Evolutionary conservation across 2,888 invertebrate species (phyloP).

Genomic region (Adelognathus sp.): DNA sequence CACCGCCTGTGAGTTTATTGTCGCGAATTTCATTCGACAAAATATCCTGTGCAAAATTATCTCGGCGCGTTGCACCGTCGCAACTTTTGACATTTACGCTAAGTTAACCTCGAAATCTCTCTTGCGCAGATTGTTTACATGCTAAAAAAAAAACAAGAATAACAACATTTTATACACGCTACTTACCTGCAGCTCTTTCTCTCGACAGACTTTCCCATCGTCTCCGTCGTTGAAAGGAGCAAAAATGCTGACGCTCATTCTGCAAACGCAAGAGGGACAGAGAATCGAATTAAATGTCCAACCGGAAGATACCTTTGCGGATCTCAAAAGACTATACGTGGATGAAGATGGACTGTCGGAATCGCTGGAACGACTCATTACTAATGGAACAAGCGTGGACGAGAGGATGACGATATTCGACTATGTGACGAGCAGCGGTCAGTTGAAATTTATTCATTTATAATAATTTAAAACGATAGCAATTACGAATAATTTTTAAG

Average conservation of each 20-base stretch:
- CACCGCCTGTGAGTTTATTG: not conserved
- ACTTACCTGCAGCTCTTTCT: not conserved
- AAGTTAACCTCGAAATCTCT: slow-evolving; percentile 6
- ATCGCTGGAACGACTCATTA: slow-evolving; percentile 53
- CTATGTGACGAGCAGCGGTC: slow-evolving; percentile 55
- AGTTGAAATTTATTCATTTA: not conserved
- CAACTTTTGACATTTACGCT: not conserved
- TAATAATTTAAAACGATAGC: too few relatives aligned
- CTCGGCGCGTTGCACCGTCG: not conserved
- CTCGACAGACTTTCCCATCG: not conserved
- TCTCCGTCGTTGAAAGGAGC: not conserved
- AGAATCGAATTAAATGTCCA: slow-evolving; percentile 57
- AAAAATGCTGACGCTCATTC: slow-evolving; percentile 57
- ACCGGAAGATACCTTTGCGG: slow-evolving; percentile 58
- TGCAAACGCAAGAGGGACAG: slow-evolving; percentile 58
- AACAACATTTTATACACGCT: not conserved
- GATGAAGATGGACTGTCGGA: slow-evolving; percentile 47
- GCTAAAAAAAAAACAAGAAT: not conserved
- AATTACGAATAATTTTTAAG: too few relatives aligned
- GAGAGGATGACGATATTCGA: slow-evolving; percentile 57
- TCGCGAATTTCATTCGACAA: not conserved
- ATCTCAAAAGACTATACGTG: slow-evolving; percentile 54
- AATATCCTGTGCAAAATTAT: not conserved
- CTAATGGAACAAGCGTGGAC: slow-evolving; percentile 51
- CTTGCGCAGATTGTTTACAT: slow-evolving; percentile 1